Evolutionary conservation across 2,113 vertebrate genomes (phyloP), one percentile per base, ranked within the genome.

Genomic region (Passer domesticus): DNA sequence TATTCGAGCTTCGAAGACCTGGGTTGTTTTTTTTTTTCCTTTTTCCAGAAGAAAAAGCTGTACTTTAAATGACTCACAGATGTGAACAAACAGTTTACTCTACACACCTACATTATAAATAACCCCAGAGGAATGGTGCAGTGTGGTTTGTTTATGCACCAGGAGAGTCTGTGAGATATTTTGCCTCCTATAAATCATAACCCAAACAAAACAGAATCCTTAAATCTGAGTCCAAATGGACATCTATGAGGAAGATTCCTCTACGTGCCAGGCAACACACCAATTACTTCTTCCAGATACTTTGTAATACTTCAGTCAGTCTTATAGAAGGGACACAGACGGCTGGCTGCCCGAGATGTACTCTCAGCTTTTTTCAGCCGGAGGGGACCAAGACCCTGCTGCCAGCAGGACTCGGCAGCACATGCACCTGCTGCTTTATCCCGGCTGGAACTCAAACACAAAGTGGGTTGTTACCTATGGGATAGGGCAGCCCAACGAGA

Each of bases 401-500:
- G 46, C 37, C 69, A n/a, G 4, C 41, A 2, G 2, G 23, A 16
- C 84, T 9, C 87, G 19, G 7, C 56, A 46, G 37, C 76, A 25
- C 46, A 1, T 5, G 70, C 91, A 92, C 91, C 81, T 94, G 94
- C 82, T 7, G 11, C 22, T 76, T 43, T 50, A 30, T 27, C 15
- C 27, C 6, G 1, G 1, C 25, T 12, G 8, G 10, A 10, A 22
- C 24, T 3, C 3, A 25, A 33, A 13, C 0, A 7, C 56, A 0
- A 11, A 30, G 10, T 0, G 17, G 14, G 46, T 6, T 14, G 4
- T 13, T 30, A 50, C 74, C 56, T 13, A 2, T 5, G 0, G 20
- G 41, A n/a, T 39, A 37, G 28, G 4, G 27, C 53, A 79, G 53
- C 52, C 31, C 52, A n/a, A 27, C 18, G 2, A 47, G 27, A 23